Evolutionary conservation across 2,888 invertebrate genomes (phyloP).

Genomic region (Drosophila rubida): DNA sequence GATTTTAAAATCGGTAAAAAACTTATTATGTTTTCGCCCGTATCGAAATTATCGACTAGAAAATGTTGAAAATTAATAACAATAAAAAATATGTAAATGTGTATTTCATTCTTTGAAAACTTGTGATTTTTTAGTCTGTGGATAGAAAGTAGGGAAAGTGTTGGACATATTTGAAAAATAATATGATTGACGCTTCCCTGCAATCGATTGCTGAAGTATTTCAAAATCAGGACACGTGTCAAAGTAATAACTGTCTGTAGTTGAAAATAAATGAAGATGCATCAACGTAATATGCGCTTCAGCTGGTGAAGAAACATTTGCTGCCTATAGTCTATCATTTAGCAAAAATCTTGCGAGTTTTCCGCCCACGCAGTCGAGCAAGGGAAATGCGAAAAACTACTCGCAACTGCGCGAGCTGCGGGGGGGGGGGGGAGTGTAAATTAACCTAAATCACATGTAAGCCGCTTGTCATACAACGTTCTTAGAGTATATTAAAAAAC

Average conservation of each 20-base stretch:
- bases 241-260: neutral
- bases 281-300: neutral
- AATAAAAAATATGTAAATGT: too few relatives aligned
- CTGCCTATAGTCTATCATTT: neutral
- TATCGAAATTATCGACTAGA: too few relatives aligned
- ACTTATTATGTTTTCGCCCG: too few relatives aligned
- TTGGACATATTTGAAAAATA: too few relatives aligned
- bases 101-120: too few relatives aligned
- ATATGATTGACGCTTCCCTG: too few relatives aligned
- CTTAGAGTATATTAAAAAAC: constrained; percentile 72
- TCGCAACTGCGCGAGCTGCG: neutral
- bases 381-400: constrained; percentile 9
- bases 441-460: constrained; percentile 78
- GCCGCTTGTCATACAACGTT: constrained; percentile 74
- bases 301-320: neutral
- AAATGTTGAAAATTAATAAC: too few relatives aligned
- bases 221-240: neutral
- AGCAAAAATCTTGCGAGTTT: neutral
- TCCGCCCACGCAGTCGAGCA: neutral
- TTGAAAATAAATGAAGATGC: neutral
- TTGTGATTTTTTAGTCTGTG: too few relatives aligned
- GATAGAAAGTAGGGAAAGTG: too few relatives aligned
- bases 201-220: neutral
- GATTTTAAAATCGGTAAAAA: too few relatives aligned
- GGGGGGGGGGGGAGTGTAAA: constrained; percentile 65